Conservation (phyloP, 2,113 vertebrate genomes). For the Machaerirhynchus nigripectus region DNA sequence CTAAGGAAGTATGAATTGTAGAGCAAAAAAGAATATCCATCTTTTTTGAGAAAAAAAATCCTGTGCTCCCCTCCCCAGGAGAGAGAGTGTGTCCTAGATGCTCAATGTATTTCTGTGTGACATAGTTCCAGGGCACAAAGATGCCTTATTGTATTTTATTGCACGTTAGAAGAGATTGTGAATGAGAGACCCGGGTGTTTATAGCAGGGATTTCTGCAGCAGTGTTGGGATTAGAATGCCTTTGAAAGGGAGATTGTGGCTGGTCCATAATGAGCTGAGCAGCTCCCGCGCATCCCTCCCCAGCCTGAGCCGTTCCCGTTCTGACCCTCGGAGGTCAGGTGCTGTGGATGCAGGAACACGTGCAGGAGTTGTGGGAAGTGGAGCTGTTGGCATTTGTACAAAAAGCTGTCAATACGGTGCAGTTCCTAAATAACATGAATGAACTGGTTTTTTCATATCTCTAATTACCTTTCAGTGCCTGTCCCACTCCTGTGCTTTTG, state of each 20-base stretch:
- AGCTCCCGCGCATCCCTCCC: accelerated
- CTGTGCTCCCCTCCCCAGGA: not conserved
- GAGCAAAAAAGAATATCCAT: not conserved
- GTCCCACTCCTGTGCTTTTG: not conserved
- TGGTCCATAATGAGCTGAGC: accelerated
- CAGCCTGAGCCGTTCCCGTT: not conserved
- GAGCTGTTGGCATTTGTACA: not conserved
- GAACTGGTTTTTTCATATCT: not conserved
- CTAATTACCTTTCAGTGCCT: accelerated
- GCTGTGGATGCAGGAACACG: not conserved
- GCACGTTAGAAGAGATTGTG: not conserved
- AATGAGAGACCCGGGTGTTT: not conserved
- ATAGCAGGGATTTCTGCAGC: not conserved
- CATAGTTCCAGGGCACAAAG: not conserved
- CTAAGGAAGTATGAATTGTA: not conserved
- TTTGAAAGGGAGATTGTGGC: not conserved
- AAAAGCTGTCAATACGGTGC: not conserved
- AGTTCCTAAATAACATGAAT: not conserved
- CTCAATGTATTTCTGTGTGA: not conserved
- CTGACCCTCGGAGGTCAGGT: not conserved
- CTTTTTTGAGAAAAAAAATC: not conserved
- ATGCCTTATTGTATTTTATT: not conserved
- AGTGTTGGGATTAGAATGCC: not conserved
- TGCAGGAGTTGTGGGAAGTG: not conserved
- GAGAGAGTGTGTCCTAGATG: not conserved